Evolutionary conservation across 2,888 invertebrate genomes (phyloP).

Genomic region (Rhagium mordax): DNA sequence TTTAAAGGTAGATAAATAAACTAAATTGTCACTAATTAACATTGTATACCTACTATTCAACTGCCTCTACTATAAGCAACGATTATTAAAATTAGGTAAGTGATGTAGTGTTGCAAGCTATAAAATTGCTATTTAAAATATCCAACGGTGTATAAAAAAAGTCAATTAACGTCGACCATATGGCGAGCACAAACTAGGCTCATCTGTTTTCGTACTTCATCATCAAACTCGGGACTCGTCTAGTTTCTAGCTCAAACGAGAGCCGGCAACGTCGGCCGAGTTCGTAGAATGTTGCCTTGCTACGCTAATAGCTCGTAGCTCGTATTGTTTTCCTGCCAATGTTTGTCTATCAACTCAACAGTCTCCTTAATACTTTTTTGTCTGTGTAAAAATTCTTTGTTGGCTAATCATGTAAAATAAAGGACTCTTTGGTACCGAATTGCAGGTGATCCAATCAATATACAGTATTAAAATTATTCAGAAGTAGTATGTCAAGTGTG

Average conservation of each 20-base stretch:
- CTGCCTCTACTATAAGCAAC: not conserved
- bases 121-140: not conserved
- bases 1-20: not conserved
- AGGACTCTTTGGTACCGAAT: not conserved
- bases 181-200: constrained; percentile 3
- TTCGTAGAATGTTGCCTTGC: constrained; percentile 9
- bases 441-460: not conserved
- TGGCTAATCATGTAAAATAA: not conserved
- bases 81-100: constrained; percentile 17
- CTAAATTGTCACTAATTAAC: not conserved
- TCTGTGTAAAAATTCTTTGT: not conserved
- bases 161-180: constrained; percentile 15
- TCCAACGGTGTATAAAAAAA: not conserved
- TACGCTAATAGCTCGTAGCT: not conserved
- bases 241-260: not conserved
- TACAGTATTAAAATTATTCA: too few species aligned
- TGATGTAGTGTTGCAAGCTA: not conserved
- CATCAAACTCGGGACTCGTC: not conserved
- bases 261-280: not conserved
- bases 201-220: constrained; percentile 15
- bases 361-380: not conserved
- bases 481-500: too few species aligned
- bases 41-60: not conserved
- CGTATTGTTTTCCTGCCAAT: constrained; percentile 10
- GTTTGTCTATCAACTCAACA: constrained; percentile 5